phyloP scores from a whole-genome alignment of 2,113 vertebrate species.

The Sisor rabdophorus region DNA sequence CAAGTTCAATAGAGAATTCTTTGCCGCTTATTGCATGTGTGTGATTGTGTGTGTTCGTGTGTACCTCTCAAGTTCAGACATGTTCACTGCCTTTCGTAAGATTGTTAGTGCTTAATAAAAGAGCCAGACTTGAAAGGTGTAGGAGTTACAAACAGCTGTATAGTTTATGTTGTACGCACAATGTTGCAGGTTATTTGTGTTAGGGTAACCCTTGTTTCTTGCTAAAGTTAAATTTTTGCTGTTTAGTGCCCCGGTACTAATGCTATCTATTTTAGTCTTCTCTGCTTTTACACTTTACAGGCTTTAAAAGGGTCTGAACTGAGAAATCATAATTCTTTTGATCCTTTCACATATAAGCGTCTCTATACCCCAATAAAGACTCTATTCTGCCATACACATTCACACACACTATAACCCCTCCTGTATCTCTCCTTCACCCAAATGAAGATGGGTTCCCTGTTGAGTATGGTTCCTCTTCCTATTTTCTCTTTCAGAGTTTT shows the following conservation, averaged over 20 bases:
- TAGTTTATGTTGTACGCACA: not conserved
- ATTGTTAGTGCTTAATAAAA: conserved; percentile 33
- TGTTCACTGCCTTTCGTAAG: conserved; percentile 21
- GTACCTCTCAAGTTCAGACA: conserved; percentile 34
- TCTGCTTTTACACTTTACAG: conserved; percentile 1
- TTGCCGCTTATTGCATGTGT: not conserved
- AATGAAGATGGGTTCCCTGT: too few species aligned
- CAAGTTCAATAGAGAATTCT: conserved; percentile 20
- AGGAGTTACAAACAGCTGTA: not conserved
- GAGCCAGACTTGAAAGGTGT: conserved; percentile 18
- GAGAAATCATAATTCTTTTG: too few species aligned
- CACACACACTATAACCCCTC: too few species aligned
- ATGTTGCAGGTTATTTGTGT: not conserved
- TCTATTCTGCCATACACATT: too few species aligned
- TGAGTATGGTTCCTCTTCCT: too few species aligned
- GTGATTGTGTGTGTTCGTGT: not conserved
- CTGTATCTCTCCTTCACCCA: too few species aligned
- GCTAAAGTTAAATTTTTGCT: too few species aligned
- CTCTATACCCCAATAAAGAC: too few species aligned
- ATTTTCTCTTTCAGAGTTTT: too few species aligned
- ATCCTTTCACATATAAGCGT: too few species aligned
- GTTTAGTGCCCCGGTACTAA: not conserved
- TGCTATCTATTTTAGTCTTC: not conserved
- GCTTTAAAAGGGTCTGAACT: too few species aligned
- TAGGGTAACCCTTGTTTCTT: not conserved